A percentile compares a stretch with the other conserved stretches of the same genome.
These are phyloP conservation scores for Gallinago nigripennis DNA, from an alignment of 2,797 vertebrate species.

Conservation along the genomic window DNA sequence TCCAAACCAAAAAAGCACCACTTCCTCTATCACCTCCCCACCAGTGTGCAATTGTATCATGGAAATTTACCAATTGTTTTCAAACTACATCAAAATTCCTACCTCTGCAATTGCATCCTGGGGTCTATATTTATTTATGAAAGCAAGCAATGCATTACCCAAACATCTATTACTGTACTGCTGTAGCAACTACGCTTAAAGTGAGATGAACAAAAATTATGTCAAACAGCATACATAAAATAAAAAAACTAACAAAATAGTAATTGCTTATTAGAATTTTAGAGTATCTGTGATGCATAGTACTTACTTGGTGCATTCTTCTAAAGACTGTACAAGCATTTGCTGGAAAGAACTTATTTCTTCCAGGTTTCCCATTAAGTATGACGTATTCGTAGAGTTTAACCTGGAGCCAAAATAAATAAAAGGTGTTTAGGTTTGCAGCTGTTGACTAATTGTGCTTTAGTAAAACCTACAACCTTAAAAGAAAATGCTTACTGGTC, in stretches of 20 bases:
- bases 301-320: slow-evolving; percentile 97
- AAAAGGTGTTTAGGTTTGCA: not conserved
- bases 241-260: not conserved
- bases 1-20: not conserved
- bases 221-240: not conserved
- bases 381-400: slow-evolving; percentile 83
- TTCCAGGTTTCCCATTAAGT: slow-evolving; percentile 95
- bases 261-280: not conserved
- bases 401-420: slow-evolving; percentile 79
- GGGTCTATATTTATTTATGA: not conserved
- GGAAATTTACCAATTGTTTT: not conserved
- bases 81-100: not conserved
- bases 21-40: not conserved
- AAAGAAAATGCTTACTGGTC: not conserved
- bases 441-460: not conserved
- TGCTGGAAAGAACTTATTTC: slow-evolving; percentile 98
- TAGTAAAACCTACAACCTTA: not conserved
- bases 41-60: not conserved
- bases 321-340: slow-evolving; percentile 94
- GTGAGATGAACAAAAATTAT: not conserved
- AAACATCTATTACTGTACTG: not conserved
- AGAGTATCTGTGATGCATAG: not conserved
- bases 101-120: not conserved
- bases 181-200: not conserved
- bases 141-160: not conserved